Evolutionary conservation across 2,888 invertebrate genomes (phyloP), one percentile per base, ranked within the genome.

Genomic region (Sinodicranocentrus sp.): DNA sequence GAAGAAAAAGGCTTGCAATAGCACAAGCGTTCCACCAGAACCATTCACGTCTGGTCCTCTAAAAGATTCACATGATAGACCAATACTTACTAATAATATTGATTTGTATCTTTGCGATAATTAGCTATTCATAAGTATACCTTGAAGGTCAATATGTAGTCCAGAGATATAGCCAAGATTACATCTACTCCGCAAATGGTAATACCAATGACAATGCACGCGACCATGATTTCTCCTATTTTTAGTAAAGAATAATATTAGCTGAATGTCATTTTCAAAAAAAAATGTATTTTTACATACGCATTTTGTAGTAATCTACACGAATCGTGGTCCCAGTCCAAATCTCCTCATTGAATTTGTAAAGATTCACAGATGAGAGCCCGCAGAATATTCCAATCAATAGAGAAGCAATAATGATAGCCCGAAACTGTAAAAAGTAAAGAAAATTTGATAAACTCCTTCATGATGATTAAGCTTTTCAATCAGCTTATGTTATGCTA

Each of bases 151-250:
- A 75, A 1, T 13, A 82, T 82, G 15, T 82, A 44, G 39, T 82
- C 82, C 73, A 82, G 28, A n/a, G 72, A 54, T n/a, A 82, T 59
- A 19, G 82, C 82, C 82, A 82, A 33, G 17, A 82, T 13, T 2
- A 82, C 65, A 15, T 82, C 82, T 6, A 15, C 17, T 10, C 44
- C 73, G 15, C 73, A 82, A 21, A 82, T 44, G 0, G 59, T 13
- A 19, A 82, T 57, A 23, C 59, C 73, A 33, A 48, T 28, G 26
- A 25, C 8, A 15, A 80, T 80, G 25, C 63, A 67, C 0, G 6
- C 28, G 5, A 65, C 44, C 1, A 80, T 1, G 1, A 57, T 67
- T 61, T 43, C 57, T 2, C 73, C 68, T 77, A 13, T 19, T 54
- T n/a, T 48, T n/a, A 52, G 19, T 1, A 44, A 54, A 23, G 57